Evolutionary conservation across 92 coral and sea anemone genomes (phyloP).

Genomic region (Blastomussa wellsi): DNA sequence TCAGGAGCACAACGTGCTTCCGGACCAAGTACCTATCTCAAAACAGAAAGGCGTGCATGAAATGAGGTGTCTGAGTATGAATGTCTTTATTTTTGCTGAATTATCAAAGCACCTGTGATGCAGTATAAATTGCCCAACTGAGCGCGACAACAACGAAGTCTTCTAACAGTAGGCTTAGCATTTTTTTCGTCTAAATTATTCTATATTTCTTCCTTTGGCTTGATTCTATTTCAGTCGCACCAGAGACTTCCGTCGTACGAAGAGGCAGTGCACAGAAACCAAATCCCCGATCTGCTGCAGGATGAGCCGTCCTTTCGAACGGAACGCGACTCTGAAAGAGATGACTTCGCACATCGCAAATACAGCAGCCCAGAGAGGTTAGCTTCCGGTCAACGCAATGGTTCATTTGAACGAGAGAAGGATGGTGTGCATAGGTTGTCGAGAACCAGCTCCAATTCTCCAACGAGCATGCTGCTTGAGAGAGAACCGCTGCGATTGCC

Average conservation of each 20-base stretch:
- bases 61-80: too few relatives aligned
- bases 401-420: slow-evolving; percentile 37
- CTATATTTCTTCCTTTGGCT: neutral
- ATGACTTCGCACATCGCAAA: slow-evolving; percentile 4
- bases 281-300: slow-evolving; percentile 81
- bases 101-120: neutral
- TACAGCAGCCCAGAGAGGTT: slow-evolving; percentile 8
- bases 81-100: too few relatives aligned
- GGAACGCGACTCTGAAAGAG: slow-evolving; percentile 11
- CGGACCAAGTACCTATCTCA: too few relatives aligned
- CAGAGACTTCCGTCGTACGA: slow-evolving; percentile 81
- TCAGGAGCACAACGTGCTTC: too few relatives aligned
- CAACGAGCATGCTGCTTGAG: slow-evolving; percentile 10
- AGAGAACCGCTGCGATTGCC: slow-evolving; percentile 8
- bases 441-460: slow-evolving; percentile 45
- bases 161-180: neutral
- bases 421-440: slow-evolving; percentile 28
- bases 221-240: slow-evolving; percentile 21
- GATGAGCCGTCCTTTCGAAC: slow-evolving; percentile 50
- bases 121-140: neutral
- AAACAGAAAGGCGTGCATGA: too few relatives aligned
- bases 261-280: slow-evolving; percentile 71
- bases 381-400: neutral
- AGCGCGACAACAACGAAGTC: neutral
- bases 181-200: neutral